Conservation (phyloP, 1,140 invertebrate species). For the Macrocentrus cingulum region DNA sequence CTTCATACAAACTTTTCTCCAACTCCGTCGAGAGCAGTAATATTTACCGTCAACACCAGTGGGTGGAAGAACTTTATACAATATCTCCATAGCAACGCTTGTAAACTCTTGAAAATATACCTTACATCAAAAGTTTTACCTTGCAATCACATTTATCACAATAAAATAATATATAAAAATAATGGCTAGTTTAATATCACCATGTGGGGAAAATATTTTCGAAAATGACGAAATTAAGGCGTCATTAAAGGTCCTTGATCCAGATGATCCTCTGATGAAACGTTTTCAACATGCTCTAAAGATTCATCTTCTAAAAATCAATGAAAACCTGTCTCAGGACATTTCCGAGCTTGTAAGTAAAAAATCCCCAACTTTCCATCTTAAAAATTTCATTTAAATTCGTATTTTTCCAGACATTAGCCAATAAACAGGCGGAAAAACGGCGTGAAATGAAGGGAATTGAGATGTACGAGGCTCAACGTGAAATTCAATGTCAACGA, state of each 20-base stretch:
- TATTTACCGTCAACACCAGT: too few relatives aligned
- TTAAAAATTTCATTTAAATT: constrained; percentile 11
- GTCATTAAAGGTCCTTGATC: constrained; percentile 54
- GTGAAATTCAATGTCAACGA: constrained; percentile 59
- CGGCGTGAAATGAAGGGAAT: constrained; percentile 54
- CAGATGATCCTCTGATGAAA: constrained; percentile 67
- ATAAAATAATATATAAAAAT: too few relatives aligned
- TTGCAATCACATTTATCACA: too few relatives aligned
- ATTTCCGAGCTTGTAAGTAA: constrained; percentile 61
- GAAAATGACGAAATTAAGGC: constrained; percentile 5
- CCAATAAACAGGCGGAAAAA: constrained; percentile 50
- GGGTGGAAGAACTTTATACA: too few relatives aligned
- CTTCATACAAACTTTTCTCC: too few relatives aligned
- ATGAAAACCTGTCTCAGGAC: constrained; percentile 61
- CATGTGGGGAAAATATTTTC: too few relatives aligned
- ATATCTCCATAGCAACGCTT: too few relatives aligned
- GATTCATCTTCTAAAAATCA: constrained; percentile 61
- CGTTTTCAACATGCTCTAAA: constrained; percentile 67
- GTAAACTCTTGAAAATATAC: too few relatives aligned
- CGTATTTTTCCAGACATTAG: constrained; percentile 41
- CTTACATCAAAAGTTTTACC: too few relatives aligned
- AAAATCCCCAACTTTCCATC: constrained; percentile 9
- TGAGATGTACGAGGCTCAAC: constrained; percentile 56
- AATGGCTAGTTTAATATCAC: too few relatives aligned
- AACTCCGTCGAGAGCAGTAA: too few relatives aligned